phyloP scores from a whole-genome alignment of 2,113 vertebrate species.

The Hemichromis elongatus region DNA sequence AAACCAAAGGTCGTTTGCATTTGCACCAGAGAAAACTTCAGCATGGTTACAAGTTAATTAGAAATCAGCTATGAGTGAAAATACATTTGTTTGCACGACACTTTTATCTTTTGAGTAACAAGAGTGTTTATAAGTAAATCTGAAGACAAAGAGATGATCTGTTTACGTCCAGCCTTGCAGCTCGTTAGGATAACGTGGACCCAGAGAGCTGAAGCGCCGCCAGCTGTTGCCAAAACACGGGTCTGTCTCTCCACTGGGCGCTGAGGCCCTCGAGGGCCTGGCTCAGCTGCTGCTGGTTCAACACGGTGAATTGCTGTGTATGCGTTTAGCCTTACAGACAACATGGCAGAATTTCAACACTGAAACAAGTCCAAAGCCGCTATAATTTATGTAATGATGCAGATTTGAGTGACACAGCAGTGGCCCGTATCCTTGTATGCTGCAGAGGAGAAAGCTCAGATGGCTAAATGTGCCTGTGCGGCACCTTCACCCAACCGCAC shows the following conservation, averaged over 20 bases:
- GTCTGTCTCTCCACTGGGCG: constrained; percentile 15
- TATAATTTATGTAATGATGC: background rate
- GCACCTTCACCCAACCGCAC: background rate
- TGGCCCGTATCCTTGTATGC: background rate
- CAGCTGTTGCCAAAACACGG: constrained; percentile 66
- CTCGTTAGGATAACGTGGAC: background rate
- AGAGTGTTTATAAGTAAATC: background rate
- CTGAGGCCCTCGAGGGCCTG: constrained; percentile 19
- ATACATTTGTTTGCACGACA: background rate
- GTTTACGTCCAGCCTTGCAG: background rate
- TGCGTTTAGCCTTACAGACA: background rate
- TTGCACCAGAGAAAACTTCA: background rate
- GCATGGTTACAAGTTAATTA: background rate
- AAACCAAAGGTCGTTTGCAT: background rate
- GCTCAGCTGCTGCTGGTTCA: background rate
- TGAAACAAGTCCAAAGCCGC: background rate
- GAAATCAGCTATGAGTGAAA: background rate
- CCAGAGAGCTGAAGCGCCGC: background rate
- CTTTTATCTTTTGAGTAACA: background rate
- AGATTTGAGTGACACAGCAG: background rate
- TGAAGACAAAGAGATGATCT: background rate
- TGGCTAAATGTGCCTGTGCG: constrained; percentile 43
- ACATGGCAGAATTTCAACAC: background rate
- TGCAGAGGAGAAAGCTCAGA: constrained; percentile 42
- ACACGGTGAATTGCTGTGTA: background rate